Conservation (phyloP, 1,140 invertebrate species). For the Helicoverpa zea region DNA sequence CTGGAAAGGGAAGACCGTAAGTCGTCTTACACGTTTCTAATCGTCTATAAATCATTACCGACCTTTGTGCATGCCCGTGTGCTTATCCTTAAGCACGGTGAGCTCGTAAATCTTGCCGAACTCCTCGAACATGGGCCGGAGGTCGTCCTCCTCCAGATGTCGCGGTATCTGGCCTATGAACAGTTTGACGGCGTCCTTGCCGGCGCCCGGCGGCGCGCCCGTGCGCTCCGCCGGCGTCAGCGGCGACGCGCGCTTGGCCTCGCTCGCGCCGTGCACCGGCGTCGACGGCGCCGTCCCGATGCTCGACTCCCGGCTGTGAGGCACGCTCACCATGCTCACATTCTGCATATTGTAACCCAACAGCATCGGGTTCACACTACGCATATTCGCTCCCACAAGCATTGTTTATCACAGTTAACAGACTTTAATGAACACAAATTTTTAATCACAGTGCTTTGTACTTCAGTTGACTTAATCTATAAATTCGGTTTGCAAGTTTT, state of each 20-base stretch:
- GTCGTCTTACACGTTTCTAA: constrained; percentile 24
- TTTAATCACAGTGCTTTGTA: constrained; percentile 83
- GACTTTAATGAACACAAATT: constrained; percentile 63
- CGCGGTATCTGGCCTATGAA: constrained; percentile 98
- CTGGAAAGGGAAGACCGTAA: neutral
- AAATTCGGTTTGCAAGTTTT: constrained; percentile 75
- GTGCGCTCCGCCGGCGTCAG: constrained; percentile 78
- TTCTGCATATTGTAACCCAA: constrained; percentile 73
- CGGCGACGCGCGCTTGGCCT: constrained; percentile 58
- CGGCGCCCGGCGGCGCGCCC: constrained; percentile 80
- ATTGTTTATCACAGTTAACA: constrained; percentile 71
- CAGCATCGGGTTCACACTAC: constrained; percentile 72
- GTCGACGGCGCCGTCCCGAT: constrained; percentile 71
- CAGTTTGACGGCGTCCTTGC: constrained; percentile 92
- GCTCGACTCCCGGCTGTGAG: constrained; percentile 45
- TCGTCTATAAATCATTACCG: constrained; percentile 66
- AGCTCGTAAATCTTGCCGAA: constrained; percentile 98
- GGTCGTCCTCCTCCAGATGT: constrained; percentile 95
- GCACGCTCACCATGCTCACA: constrained; percentile 45
- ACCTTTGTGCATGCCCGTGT: constrained; percentile 98
- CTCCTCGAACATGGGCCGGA: constrained; percentile 96
- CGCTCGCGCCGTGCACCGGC: constrained; percentile 66
- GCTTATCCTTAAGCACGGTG: constrained; percentile 96
- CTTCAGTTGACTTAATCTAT: constrained; percentile 79
- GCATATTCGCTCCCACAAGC: constrained; percentile 74